Evolutionary conservation across 53 echinoderm and acorn worm genomes (phyloP).

Genomic region (Echinarachnius parma): DNA sequence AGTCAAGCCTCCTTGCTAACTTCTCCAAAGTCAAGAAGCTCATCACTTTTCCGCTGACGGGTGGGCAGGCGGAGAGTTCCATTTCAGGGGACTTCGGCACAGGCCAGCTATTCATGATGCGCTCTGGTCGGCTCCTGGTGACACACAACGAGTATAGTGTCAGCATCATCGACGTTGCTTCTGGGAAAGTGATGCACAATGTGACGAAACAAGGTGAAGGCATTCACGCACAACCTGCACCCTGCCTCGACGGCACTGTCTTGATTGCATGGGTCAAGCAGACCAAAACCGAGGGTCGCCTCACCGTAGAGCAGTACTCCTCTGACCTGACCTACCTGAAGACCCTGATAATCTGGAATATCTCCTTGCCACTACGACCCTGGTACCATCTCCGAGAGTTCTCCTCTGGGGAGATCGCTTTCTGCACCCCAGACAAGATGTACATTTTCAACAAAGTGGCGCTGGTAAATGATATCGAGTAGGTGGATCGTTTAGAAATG

Average conservation of each 20-base stretch:
- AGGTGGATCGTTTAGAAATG: too few species aligned
- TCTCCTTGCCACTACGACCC: background rate
- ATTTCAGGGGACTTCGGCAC: background rate
- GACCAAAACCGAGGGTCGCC: background rate
- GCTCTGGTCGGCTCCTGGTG: background rate
- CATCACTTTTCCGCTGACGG: background rate
- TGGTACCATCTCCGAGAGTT: conserved; percentile 26
- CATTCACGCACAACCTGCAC: background rate
- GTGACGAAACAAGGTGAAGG: conserved; percentile 7
- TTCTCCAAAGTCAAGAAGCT: conserved; percentile 19
- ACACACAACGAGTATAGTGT: background rate
- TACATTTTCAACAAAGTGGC: conserved; percentile 27
- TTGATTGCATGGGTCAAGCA: conserved; percentile 27
- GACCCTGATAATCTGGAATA: background rate
- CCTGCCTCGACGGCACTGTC: conserved; percentile 14
- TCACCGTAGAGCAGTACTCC: conserved; percentile 31
- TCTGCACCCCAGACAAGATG: conserved; percentile 14
- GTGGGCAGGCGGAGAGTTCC: conserved; percentile 5
- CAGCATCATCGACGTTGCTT: background rate
- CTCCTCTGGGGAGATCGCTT: conserved; percentile 9
- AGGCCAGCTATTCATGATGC: conserved; percentile 5
- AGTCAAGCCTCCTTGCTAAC: conserved; percentile 1
- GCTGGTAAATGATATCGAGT: too few species aligned
- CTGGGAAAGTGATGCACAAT: background rate
- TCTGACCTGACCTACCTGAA: background rate